Conservation (phyloP, 2,888 invertebrate genomes). For the Hypolimnas misippus region DNA sequence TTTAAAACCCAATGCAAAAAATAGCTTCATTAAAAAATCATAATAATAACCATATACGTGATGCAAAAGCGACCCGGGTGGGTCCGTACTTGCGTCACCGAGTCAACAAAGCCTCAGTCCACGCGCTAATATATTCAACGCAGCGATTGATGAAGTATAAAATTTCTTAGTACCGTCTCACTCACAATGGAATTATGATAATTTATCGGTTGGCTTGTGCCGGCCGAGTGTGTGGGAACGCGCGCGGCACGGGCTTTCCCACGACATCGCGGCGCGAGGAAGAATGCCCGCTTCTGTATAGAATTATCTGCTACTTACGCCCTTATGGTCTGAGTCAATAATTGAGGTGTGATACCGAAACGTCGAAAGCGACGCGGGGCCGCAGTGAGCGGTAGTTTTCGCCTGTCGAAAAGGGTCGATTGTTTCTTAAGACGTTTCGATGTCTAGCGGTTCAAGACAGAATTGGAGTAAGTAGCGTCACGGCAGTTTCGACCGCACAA, state of each 20-base stretch:
- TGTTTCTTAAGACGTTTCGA: constrained; percentile 65
- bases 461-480: constrained; percentile 84
- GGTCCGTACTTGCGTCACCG: constrained; percentile 47
- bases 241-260: constrained; percentile 83
- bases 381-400: constrained; percentile 50
- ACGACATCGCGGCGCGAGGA: constrained; percentile 62
- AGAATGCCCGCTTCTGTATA: constrained; percentile 61
- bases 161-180: constrained; percentile 84
- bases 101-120: constrained; percentile 70
- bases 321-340: constrained; percentile 51
- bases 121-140: constrained; percentile 83
- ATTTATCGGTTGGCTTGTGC: constrained; percentile 84
- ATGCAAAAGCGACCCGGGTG: constrained; percentile 45
- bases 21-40: background rate
- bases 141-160: constrained; percentile 84
- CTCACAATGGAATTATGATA: constrained; percentile 85
- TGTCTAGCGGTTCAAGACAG: constrained; percentile 65
- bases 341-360: constrained; percentile 45
- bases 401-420: constrained; percentile 53
- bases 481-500: constrained; percentile 82
- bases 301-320: constrained; percentile 59
- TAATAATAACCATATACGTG: constrained; percentile 10
- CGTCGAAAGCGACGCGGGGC: constrained; percentile 60
- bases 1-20: background rate
- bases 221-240: constrained; percentile 84